phyloP scores from a whole-genome alignment of 2,888 invertebrate species.

The Dynastes tityus region DNA sequence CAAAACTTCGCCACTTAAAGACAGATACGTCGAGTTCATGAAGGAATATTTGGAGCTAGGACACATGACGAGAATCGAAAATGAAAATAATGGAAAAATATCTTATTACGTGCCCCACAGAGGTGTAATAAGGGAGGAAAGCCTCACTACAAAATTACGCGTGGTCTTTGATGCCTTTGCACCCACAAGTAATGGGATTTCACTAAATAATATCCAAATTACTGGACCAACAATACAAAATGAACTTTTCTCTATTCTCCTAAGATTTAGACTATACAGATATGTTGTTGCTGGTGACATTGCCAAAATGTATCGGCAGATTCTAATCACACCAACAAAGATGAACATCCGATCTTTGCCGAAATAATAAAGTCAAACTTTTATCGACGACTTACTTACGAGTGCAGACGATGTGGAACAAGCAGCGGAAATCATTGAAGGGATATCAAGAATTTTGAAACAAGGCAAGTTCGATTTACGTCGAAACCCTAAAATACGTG shows the following conservation, averaged over 20 bases:
- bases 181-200: slow-evolving; percentile 54
- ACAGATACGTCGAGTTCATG: slow-evolving; percentile 51
- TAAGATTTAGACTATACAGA: slow-evolving; percentile 58
- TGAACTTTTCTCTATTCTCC: slow-evolving; percentile 58
- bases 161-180: slow-evolving; percentile 63
- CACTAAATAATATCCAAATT: slow-evolving; percentile 59
- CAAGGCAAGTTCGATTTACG: too few species aligned
- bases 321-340: slow-evolving; percentile 53
- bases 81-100: not conserved
- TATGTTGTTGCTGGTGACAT: slow-evolving; percentile 60
- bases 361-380: too few species aligned
- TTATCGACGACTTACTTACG: too few species aligned
- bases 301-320: slow-evolving; percentile 61
- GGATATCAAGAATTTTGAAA: too few species aligned
- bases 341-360: too few species aligned
- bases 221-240: slow-evolving; percentile 60
- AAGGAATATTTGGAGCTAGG: slow-evolving; percentile 55
- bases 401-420: too few species aligned
- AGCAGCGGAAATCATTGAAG: too few species aligned
- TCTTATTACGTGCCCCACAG: slow-evolving; percentile 61
- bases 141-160: slow-evolving; percentile 60
- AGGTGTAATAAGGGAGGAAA: slow-evolving; percentile 56
- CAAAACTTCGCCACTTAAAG: slow-evolving; percentile 21
- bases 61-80: slow-evolving; percentile 53
- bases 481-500: too few species aligned